phyloP scores from a whole-genome alignment of 2,888 invertebrate species.

The Microplitis deprimator region DNA sequence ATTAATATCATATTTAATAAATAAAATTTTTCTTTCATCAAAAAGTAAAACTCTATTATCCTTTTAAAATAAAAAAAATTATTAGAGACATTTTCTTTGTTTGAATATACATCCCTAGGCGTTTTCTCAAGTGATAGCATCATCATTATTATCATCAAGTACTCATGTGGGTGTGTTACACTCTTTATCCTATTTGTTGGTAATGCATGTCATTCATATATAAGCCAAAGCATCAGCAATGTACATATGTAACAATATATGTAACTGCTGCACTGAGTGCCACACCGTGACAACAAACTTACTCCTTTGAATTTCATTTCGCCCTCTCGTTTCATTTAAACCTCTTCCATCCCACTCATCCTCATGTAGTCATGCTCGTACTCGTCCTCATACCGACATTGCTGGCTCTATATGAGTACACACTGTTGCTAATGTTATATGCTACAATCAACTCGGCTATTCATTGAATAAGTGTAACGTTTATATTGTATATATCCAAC shows the following conservation, averaged over 20 bases:
- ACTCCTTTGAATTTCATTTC: conserved; percentile 5
- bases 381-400: background rate
- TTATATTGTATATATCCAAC: conserved; percentile 28
- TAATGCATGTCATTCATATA: conserved; percentile 37
- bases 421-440: conserved; percentile 35
- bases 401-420: background rate
- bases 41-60: too few relatives aligned
- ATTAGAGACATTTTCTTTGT: background rate
- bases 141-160: background rate
- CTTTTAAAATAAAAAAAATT: too few relatives aligned
- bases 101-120: background rate
- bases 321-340: conserved; percentile 14
- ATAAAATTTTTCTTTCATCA: too few relatives aligned
- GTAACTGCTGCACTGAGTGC: background rate
- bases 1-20: too few relatives aligned
- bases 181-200: conserved; percentile 42
- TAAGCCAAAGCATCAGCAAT: conserved; percentile 24
- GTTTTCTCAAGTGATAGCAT: background rate
- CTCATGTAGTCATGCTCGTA: conserved; percentile 2
- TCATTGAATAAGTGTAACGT: conserved; percentile 58
- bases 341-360: conserved; percentile 19
- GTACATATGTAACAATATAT: background rate
- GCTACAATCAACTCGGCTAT: conserved; percentile 55
- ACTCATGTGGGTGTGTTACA: conserved; percentile 35
- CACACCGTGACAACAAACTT: background rate